Evolutionary conservation across 2,888 invertebrate species (phyloP).

Genomic region (Dusona sp.): DNA sequence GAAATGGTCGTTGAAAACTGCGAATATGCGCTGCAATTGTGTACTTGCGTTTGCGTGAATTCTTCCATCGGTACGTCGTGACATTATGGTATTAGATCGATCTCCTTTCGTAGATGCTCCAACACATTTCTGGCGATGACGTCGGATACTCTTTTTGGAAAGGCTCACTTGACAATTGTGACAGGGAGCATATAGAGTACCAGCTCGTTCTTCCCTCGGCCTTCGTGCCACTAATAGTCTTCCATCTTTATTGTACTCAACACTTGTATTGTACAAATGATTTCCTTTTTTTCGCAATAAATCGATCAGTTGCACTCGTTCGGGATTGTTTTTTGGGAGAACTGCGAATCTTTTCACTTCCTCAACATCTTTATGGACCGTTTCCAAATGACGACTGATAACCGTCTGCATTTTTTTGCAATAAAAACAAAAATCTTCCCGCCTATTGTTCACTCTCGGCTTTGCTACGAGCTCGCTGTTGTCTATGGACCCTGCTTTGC

Average conservation of each 20-base stretch:
- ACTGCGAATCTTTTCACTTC: constrained; percentile 9
- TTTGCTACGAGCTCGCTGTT: constrained; percentile 6
- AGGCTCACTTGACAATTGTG: constrained; percentile 3
- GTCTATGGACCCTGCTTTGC: constrained; percentile 7
- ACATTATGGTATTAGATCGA: background rate
- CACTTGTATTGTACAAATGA: background rate
- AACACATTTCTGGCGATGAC: constrained; percentile 9
- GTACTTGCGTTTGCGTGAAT: constrained; percentile 6
- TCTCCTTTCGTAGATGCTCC: constrained; percentile 1
- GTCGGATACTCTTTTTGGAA: constrained; percentile 3
- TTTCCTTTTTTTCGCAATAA: constrained; percentile 3
- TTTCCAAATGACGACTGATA: constrained; percentile 15
- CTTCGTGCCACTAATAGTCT: constrained; percentile 1
- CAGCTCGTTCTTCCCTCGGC: background rate
- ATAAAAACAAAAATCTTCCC: constrained; percentile 2
- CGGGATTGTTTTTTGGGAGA: constrained; percentile 4
- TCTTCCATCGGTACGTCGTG: constrained; percentile 6
- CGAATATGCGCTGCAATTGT: constrained; percentile 1
- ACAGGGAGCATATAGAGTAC: background rate
- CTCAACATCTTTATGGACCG: background rate
- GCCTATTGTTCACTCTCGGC: background rate
- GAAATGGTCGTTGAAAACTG: background rate
- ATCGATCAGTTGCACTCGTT: background rate
- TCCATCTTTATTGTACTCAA: constrained; percentile 9
- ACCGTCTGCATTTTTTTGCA: constrained; percentile 14